Evolutionary conservation across 2,888 invertebrate genomes (phyloP).

Genomic region (Parnassius orleans): DNA sequence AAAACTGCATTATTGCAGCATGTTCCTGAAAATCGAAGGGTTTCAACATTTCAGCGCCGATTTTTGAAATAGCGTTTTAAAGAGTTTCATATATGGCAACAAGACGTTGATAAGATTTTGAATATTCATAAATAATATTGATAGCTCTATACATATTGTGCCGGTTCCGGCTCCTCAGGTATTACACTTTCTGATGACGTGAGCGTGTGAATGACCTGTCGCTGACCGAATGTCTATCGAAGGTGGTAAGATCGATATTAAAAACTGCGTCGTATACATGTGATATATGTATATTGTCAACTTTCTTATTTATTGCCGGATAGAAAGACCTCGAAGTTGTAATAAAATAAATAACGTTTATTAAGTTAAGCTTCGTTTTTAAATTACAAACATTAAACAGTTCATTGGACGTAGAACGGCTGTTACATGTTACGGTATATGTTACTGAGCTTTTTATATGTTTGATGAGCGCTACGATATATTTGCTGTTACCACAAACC

Average conservation of each 20-base stretch:
- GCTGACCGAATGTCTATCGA: conserved; percentile 42
- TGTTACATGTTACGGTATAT: conserved; percentile 23
- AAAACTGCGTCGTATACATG: conserved; percentile 36
- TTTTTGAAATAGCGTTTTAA: too few species aligned
- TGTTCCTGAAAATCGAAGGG: too few species aligned
- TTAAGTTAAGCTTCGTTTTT: conserved; percentile 21
- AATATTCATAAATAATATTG: too few species aligned
- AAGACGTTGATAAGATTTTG: too few species aligned
- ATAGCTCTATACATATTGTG: neutral
- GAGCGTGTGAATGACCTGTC: conserved; percentile 54
- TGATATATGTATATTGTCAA: conserved; percentile 34
- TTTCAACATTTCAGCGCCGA: too few species aligned
- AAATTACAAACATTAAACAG: conserved; percentile 19
- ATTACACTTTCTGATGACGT: conserved; percentile 32
- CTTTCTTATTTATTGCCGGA: conserved; percentile 53
- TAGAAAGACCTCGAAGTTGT: conserved; percentile 23
- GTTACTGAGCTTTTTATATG: conserved; percentile 16
- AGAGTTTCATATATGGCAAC: too few species aligned
- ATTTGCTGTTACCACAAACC: neutral
- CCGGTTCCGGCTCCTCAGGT: conserved; percentile 5
- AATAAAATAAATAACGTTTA: conserved; percentile 6
- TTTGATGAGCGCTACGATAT: conserved; percentile 7
- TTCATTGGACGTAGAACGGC: conserved; percentile 21
- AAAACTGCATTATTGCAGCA: too few species aligned
- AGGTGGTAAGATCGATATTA: conserved; percentile 32